phyloP scores from a whole-genome alignment of 92 coral and sea anemone species.

The Ricordea florida region DNA sequence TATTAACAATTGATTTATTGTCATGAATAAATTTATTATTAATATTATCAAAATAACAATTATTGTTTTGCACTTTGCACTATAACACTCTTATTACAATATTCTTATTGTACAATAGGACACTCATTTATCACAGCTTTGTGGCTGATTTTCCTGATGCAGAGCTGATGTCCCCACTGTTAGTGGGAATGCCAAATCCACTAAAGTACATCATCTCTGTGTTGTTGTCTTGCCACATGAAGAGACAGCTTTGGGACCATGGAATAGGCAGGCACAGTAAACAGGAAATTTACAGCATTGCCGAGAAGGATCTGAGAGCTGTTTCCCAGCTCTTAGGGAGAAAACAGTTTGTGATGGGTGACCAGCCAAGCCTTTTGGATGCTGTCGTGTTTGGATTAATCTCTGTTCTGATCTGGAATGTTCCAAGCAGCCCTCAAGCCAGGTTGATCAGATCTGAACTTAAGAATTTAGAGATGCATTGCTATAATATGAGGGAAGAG shows the following conservation, averaged over 20 bases:
- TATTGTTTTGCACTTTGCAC: not conserved
- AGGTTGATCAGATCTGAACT: constrained; percentile 56
- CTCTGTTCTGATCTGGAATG: constrained; percentile 54
- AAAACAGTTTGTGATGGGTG: constrained; percentile 70
- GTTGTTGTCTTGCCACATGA: constrained; percentile 8
- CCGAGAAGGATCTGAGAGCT: constrained; percentile 70
- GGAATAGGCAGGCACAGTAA: constrained; percentile 79
- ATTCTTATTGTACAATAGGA: not conserved
- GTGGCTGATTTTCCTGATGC: constrained; percentile 26
- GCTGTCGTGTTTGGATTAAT: constrained; percentile 72
- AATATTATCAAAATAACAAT: not conserved
- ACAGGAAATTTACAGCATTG: constrained; percentile 74
- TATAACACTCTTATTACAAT: not conserved
- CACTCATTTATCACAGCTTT: constrained; percentile 20
- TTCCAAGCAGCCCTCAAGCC: constrained; percentile 68
- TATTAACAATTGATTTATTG: no score
- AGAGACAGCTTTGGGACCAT: constrained; percentile 51
- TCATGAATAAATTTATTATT: not conserved
- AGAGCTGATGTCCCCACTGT: constrained; percentile 24
- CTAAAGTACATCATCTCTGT: constrained; percentile 33
- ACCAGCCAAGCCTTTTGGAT: constrained; percentile 69
- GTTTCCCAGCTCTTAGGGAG: constrained; percentile 63
- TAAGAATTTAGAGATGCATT: constrained; percentile 63
- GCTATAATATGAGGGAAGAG: constrained; percentile 59
- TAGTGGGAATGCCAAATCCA: constrained; percentile 41